Evolutionary conservation across 2,888 invertebrate species (phyloP).

Genomic region (Tetragonisca angustula): DNA sequence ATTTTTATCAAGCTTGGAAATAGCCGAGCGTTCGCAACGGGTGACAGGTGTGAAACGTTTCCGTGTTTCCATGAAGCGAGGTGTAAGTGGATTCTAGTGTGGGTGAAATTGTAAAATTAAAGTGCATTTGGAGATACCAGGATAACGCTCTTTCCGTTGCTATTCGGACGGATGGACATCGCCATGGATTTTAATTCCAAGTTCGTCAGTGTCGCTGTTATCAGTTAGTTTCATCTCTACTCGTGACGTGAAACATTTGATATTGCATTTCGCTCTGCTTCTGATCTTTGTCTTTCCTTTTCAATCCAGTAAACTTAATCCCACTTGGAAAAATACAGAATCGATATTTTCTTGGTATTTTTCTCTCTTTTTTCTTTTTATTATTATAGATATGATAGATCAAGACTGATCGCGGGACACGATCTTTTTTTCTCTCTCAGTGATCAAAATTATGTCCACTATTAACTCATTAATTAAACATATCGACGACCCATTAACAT

Average conservation of each 20-base stretch:
- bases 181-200: conserved; percentile 22
- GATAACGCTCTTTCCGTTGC: not conserved
- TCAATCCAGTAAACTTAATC: no score
- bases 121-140: not conserved
- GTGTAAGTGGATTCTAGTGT: no score
- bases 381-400: no score
- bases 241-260: not conserved
- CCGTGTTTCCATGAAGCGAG: not conserved
- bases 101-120: not conserved
- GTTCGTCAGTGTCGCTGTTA: conserved; percentile 21
- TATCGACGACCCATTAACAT: no score
- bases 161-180: not conserved
- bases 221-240: conserved; percentile 14
- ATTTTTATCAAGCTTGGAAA: not conserved
- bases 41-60: not conserved
- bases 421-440: no score
- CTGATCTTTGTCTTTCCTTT: not conserved
- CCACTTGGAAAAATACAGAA: not conserved
- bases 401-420: no score
- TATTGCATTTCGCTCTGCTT: not conserved
- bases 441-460: no score
- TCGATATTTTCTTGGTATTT: no score
- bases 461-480: no score
- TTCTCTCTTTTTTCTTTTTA: no score
- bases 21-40: not conserved